Evolutionary conservation across 2,888 invertebrate species (phyloP).

Genomic region (Auanema freiburgensis): DNA sequence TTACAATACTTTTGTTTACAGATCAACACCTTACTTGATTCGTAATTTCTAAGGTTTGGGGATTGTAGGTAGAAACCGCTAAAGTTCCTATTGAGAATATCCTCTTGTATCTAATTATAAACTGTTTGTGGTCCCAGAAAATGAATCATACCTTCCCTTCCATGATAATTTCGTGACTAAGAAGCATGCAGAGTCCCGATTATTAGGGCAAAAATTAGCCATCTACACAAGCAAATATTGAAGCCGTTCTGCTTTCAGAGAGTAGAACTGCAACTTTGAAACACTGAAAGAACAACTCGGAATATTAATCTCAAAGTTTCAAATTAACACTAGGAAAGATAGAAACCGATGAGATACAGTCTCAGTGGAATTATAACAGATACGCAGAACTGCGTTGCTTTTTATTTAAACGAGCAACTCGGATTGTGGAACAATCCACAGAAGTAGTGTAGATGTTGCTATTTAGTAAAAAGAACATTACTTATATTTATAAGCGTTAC

Average conservation of each 20-base stretch:
- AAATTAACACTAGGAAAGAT: background rate
- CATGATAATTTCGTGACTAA: slow-evolving; percentile 94
- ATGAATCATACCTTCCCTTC: slow-evolving; percentile 82
- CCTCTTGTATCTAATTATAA: slow-evolving; percentile 79
- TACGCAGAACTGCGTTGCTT: background rate
- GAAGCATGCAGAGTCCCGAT: slow-evolving; percentile 93
- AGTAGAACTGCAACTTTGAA: background rate
- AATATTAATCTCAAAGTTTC: background rate
- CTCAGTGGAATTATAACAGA: background rate
- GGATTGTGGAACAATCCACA: background rate
- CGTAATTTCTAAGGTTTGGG: slow-evolving; percentile 83
- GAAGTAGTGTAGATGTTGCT: background rate
- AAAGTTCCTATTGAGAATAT: slow-evolving; percentile 93
- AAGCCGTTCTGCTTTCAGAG: background rate
- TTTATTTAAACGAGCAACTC: background rate
- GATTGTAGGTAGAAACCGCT: slow-evolving; percentile 96
- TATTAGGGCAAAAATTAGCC: slow-evolving; percentile 75
- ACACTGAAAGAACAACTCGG: too few relatives aligned
- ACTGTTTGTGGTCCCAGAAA: slow-evolving; percentile 14
- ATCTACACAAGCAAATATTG: slow-evolving; percentile 8
- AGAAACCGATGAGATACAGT: background rate
- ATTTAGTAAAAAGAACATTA: too few relatives aligned
- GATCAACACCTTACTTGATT: slow-evolving; percentile 75
- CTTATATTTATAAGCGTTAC: too few relatives aligned
- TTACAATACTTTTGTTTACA: background rate